Conservation (phyloP, 2,113 vertebrate species). For the Oryctolagus cuniculus region mOryCun1.1 NC_091435.1:9705001-9705500, state of each 20-base stretch:
- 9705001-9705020: not conserved
- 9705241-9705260: not conserved
- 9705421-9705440: not conserved
- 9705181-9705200: not conserved
- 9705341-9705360: accelerated
- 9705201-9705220: not conserved
- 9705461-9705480: too few species aligned
- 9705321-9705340: too few species aligned
- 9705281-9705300: not conserved
- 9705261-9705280: accelerated
- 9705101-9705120: too few species aligned
- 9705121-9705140: too few species aligned
- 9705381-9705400: not conserved
- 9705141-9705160: too few species aligned
- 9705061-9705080: too few species aligned
- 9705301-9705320: not conserved
- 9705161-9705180: not conserved
- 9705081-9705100: accelerated
- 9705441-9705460: too few species aligned
- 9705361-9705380: not conserved
- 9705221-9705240: not conserved
- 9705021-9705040: not conserved
- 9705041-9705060: not conserved
- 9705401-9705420: not conserved
- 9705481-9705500: too few species aligned